phyloP scores from a whole-genome alignment of 2,113 vertebrate genomes.

The Bufo gargarizans region DNA sequence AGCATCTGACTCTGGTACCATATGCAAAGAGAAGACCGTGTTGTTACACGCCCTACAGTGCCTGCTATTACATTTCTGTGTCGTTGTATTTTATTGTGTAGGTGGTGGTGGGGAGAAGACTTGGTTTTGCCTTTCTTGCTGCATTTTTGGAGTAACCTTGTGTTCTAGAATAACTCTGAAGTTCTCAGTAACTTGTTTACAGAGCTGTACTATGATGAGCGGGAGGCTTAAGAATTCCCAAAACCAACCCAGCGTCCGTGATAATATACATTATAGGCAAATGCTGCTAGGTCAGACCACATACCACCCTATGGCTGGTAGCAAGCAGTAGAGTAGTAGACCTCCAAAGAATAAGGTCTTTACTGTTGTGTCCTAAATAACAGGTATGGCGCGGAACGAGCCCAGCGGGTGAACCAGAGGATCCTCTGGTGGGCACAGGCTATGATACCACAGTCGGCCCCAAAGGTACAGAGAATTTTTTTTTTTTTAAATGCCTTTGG shows the following conservation, averaged over 20 bases:
- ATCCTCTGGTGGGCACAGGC: too few species aligned
- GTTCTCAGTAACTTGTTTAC: conserved; percentile 23
- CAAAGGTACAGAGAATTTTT: too few species aligned
- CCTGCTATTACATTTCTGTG: conserved; percentile 47
- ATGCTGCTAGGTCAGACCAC: not conserved
- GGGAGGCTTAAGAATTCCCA: conserved; percentile 39
- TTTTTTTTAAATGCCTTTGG: too few species aligned
- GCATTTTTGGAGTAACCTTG: conserved; percentile 38
- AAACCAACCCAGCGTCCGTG: not conserved
- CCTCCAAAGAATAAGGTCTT: not conserved
- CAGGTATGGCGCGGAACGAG: not conserved
- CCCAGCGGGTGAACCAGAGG: too few species aligned
- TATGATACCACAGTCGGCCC: too few species aligned
- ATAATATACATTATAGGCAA: not conserved
- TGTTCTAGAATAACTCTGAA: conserved; percentile 45
- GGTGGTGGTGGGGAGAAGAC: conserved; percentile 21
- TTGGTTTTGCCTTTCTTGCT: conserved; percentile 52
- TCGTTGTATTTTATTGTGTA: conserved; percentile 4
- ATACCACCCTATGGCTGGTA: not conserved
- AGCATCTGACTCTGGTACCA: conserved; percentile 32
- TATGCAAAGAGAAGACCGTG: conserved; percentile 55
- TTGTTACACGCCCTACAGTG: conserved; percentile 49
- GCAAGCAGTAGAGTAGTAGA: not conserved
- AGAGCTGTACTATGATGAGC: conserved; percentile 40
- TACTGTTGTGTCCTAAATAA: not conserved